phyloP scores from a whole-genome alignment of 2,113 vertebrate species.

The Heterochromis multidens region DNA sequence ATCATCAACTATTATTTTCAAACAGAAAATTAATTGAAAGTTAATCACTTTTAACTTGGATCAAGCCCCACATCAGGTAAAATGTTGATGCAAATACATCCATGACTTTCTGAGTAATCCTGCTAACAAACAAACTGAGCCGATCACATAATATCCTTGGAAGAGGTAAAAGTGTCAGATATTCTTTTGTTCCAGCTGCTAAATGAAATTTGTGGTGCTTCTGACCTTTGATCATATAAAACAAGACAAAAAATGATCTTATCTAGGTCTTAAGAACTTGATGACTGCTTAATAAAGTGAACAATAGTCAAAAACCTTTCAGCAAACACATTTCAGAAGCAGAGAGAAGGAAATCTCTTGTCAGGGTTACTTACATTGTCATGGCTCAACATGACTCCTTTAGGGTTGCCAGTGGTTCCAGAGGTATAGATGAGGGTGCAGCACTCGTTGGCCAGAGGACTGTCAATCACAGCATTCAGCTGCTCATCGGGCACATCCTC shows the following conservation, averaged over 20 bases:
- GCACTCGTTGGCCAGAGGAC: conserved; percentile 77
- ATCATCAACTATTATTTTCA: too few relatives aligned
- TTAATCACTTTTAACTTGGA: neutral
- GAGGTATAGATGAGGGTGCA: conserved; percentile 80
- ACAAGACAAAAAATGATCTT: neutral
- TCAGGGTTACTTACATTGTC: conserved; percentile 73
- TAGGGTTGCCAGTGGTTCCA: conserved; percentile 76
- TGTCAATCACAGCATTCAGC: conserved; percentile 66
- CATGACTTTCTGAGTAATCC: neutral
- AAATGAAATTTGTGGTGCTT: neutral
- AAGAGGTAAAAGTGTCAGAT: neutral
- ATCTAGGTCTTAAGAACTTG: neutral
- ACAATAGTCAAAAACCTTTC: neutral
- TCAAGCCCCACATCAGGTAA: rapidly evolving
- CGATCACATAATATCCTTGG: neutral
- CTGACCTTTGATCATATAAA: neutral
- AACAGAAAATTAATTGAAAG: too few relatives aligned
- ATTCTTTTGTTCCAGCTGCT: neutral
- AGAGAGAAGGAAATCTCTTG: neutral
- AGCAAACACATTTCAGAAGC: neutral
- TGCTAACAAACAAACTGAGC: neutral
- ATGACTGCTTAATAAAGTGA: neutral
- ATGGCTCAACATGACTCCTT: conserved; percentile 83
- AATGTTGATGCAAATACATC: neutral
- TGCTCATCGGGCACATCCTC: conserved; percentile 55